A percentile compares a stretch with the other conserved stretches of the same genome.
Conservation (phyloP, 1,140 invertebrate genomes). For the Callitettix versicolor region DNA sequence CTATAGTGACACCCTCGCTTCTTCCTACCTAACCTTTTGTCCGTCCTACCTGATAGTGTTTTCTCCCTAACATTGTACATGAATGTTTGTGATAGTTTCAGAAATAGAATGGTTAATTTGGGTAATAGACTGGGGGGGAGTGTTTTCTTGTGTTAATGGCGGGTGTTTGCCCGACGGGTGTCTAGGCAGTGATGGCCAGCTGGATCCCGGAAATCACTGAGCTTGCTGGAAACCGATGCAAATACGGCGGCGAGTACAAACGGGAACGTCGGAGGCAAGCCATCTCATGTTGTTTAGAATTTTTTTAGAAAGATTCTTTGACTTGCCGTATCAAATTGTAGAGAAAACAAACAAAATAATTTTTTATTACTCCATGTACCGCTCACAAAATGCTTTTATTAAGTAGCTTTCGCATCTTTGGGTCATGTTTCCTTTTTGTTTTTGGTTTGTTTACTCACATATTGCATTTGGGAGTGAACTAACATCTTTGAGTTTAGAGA, state of each 20-base stretch:
- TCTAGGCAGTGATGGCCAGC: constrained; percentile 92
- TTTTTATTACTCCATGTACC: constrained; percentile 20
- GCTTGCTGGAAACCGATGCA: constrained; percentile 92
- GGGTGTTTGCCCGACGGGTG: not conserved
- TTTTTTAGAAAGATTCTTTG: constrained; percentile 32
- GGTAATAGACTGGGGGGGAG: not conserved
- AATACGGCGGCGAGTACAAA: constrained; percentile 96
- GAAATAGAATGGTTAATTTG: not conserved
- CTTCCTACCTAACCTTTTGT: no score
- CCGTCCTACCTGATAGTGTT: not conserved
- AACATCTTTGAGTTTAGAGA: no score
- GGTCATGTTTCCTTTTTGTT: constrained; percentile 9
- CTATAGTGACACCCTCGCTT: no score
- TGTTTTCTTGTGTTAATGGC: not conserved
- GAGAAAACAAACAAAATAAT: constrained; percentile 8
- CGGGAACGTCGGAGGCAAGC: constrained; percentile 93
- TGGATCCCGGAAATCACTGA: constrained; percentile 99
- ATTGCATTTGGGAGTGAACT: no score
- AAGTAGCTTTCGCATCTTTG: constrained; percentile 14
- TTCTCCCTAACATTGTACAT: not conserved
- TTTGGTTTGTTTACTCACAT: constrained; percentile 5
- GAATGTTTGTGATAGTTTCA: not conserved
- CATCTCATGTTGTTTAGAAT: constrained; percentile 5
- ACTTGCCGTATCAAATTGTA: constrained; percentile 16
- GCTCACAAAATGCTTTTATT: constrained; percentile 26